Conservation (phyloP, 1,140 invertebrate species). For the Gyrodactylus salaris region DNA sequence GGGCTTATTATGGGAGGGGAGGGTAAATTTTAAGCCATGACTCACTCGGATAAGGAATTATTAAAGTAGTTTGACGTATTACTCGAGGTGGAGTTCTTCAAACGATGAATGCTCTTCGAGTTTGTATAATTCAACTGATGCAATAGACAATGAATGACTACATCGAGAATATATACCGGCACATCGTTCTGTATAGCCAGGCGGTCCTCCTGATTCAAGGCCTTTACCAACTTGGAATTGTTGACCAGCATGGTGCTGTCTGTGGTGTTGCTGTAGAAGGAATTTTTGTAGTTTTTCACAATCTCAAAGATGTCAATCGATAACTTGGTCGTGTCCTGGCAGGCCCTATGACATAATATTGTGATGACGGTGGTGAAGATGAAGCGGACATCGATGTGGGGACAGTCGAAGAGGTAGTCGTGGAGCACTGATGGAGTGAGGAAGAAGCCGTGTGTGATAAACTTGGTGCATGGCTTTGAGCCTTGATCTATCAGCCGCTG, state of each 20-base stretch:
- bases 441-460: not conserved
- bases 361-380: not conserved
- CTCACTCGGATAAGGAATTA: not conserved
- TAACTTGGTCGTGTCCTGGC: not conserved
- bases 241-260: not conserved
- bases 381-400: not conserved
- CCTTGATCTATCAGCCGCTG: not conserved
- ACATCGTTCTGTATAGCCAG: not conserved
- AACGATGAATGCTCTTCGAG: not conserved
- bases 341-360: not conserved
- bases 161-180: not conserved
- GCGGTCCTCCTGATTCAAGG: not conserved
- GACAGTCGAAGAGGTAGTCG: not conserved
- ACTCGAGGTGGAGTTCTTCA: not conserved
- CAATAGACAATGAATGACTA: not conserved
- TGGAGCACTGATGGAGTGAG: not conserved
- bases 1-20: too few relatives aligned
- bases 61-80: not conserved
- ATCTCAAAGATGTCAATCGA: not conserved
- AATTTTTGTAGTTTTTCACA: not conserved
- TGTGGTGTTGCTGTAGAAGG: not conserved
- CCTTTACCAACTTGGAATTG: not conserved
- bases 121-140: not conserved
- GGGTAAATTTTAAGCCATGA: not conserved
- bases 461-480: not conserved